Evolutionary conservation across 2,888 invertebrate species (phyloP).

Genomic region (Pyrrhosoma nymphula): DNA sequence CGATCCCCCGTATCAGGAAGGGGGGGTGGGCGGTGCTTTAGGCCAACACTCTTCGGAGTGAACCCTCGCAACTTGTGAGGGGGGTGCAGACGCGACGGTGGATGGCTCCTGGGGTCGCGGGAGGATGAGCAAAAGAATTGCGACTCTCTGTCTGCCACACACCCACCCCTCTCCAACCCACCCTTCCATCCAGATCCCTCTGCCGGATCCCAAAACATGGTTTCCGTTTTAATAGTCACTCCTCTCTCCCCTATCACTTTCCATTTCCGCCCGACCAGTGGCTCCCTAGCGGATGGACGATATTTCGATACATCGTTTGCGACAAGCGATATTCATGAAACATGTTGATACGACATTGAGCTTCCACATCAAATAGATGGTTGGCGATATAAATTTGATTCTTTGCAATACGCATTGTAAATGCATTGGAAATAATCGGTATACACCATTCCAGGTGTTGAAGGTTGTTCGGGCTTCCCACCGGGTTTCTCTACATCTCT

Average conservation of each 20-base stretch:
- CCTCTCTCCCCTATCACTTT: background rate
- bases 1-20: too few species aligned
- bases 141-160: background rate
- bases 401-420: too few species aligned
- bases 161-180: background rate
- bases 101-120: background rate
- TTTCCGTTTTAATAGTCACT: slow-evolving; percentile 46
- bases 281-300: background rate
- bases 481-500: too few species aligned
- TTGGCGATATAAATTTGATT: too few species aligned
- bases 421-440: too few species aligned
- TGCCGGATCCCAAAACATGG: slow-evolving; percentile 46
- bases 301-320: background rate
- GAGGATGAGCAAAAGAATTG: background rate
- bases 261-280: background rate
- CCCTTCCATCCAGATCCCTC: background rate
- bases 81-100: background rate
- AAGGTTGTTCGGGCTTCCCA: too few species aligned
- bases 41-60: background rate
- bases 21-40: background rate
- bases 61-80: background rate
- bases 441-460: too few species aligned
- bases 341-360: too few species aligned
- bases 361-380: too few species aligned
- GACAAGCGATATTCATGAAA: too few species aligned